These are phyloP conservation scores for Brachionus calyciflorus DNA, from an alignment of 1,140 invertebrate species.

Conservation along the genomic window DNA sequence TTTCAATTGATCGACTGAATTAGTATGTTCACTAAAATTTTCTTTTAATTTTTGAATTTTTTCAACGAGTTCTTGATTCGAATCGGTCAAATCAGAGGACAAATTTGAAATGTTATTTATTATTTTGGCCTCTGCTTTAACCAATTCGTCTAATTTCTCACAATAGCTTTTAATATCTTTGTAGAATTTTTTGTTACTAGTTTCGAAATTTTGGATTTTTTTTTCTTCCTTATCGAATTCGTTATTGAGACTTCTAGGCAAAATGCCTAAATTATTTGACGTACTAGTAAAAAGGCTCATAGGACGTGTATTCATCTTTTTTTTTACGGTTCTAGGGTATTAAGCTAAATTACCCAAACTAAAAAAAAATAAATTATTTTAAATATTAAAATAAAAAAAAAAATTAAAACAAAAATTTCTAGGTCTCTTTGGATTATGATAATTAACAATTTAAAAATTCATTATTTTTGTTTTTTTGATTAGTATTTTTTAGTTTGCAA, in stretches of 20 bases:
- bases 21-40: not conserved
- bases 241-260: slow-evolving; percentile 3
- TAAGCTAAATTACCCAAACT: too few relatives aligned
- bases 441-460: too few relatives aligned
- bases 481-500: too few relatives aligned
- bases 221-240: slow-evolving; percentile 46
- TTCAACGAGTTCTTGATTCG: slow-evolving; percentile 3
- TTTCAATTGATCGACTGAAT: slow-evolving; percentile 3
- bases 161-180: slow-evolving; percentile 26
- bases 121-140: not conserved
- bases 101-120: slow-evolving; percentile 21
- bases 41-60: not conserved
- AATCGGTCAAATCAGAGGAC: not conserved
- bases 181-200: slow-evolving; percentile 41
- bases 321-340: too few relatives aligned
- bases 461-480: too few relatives aligned
- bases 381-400: too few relatives aligned
- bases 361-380: too few relatives aligned
- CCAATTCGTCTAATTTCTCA: slow-evolving; percentile 42
- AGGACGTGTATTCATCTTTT: slow-evolving; percentile 30
- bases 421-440: too few relatives aligned
- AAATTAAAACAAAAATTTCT: too few relatives aligned
- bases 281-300: not conserved
- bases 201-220: slow-evolving; percentile 41
- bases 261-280: not conserved